These are phyloP conservation scores for Empidonax traillii DNA, from an alignment of 2,113 vertebrate species.

Conservation along the genomic window DNA sequence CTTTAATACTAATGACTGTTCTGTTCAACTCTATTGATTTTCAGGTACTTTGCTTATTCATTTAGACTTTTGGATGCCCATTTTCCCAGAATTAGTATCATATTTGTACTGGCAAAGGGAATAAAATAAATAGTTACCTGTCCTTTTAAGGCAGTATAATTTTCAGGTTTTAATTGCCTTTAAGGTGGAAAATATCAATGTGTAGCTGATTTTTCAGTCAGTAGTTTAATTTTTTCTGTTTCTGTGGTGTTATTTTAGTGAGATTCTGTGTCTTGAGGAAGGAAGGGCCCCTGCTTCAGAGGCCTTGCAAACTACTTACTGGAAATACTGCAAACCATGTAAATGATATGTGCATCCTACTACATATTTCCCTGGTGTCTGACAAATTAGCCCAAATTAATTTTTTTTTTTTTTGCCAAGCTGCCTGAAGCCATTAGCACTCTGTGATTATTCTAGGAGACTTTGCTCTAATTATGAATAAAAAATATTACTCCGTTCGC, in stretches of 20 bases:
- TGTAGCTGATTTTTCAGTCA: neutral
- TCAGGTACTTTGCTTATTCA: slow-evolving; percentile 25
- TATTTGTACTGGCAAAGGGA: neutral
- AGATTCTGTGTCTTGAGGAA: neutral
- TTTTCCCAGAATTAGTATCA: slow-evolving; percentile 29
- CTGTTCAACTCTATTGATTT: slow-evolving; percentile 49
- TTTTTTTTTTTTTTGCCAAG: neutral
- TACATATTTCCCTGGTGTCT: neutral
- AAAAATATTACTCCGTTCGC: fast-evolving
- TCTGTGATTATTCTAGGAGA: neutral
- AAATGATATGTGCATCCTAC: fast-evolving
- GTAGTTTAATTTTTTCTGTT: neutral
- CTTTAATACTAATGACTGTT: slow-evolving; percentile 50
- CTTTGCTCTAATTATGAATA: neutral
- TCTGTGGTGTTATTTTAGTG: neutral
- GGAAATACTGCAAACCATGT: neutral
- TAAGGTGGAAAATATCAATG: neutral
- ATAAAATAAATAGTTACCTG: neutral
- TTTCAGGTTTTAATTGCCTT: neutral
- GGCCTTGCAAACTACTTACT: neutral
- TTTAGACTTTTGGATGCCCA: neutral
- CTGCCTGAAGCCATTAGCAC: neutral
- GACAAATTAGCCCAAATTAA: neutral
- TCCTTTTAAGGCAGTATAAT: neutral
- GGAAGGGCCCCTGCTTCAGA: neutral